Conservation (phyloP, 2,888 invertebrate genomes). For the Chrysodeixis includens region DNA sequence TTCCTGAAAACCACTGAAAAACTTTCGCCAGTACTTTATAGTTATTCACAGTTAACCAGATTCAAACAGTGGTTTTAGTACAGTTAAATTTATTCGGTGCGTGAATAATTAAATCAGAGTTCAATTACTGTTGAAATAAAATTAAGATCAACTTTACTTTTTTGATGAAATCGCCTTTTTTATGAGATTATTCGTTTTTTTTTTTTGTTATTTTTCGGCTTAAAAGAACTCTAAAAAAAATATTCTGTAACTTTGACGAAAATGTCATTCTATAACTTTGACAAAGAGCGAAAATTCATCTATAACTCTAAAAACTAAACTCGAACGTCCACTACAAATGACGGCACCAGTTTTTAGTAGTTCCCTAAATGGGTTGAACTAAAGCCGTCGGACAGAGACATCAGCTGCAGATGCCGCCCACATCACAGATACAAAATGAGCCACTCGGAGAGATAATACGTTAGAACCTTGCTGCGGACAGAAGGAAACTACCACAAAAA, state of each 20-base stretch:
- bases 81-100: background rate
- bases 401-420: slow-evolving; percentile 46
- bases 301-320: slow-evolving; percentile 8
- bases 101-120: background rate
- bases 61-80: slow-evolving; percentile 3
- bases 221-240: too few species aligned
- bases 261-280: too few species aligned
- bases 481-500: slow-evolving; percentile 72
- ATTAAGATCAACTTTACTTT: background rate
- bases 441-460: slow-evolving; percentile 48
- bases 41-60: slow-evolving; percentile 33
- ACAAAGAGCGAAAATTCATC: background rate
- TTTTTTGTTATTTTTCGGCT: too few species aligned
- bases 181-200: too few species aligned
- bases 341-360: slow-evolving; percentile 35
- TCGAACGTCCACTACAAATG: slow-evolving; percentile 6
- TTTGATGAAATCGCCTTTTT: too few species aligned
- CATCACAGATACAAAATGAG: slow-evolving; percentile 52
- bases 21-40: slow-evolving; percentile 51
- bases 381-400: slow-evolving; percentile 38
- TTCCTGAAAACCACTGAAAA: slow-evolving; percentile 59
- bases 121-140: background rate
- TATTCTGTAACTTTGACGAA: too few species aligned
- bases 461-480: slow-evolving; percentile 55
- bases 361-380: slow-evolving; percentile 24